Evolutionary conservation across 1,140 invertebrate species (phyloP).

Genomic region (Diabrotica undecimpunctata): DNA sequence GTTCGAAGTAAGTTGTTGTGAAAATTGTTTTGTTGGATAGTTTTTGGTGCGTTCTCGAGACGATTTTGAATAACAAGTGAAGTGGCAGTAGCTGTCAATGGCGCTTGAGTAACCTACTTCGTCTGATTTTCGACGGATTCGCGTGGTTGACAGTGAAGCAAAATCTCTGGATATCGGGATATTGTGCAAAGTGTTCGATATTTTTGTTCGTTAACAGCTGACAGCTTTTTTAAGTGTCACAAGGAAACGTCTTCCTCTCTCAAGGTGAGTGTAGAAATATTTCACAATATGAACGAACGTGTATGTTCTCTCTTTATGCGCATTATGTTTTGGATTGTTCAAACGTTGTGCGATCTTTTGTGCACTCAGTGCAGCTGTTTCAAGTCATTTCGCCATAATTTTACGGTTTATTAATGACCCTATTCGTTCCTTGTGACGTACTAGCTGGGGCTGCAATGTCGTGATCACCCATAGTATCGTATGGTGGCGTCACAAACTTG

Average conservation of each 20-base stretch:
- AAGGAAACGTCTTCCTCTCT: not conserved
- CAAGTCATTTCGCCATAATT: not conserved
- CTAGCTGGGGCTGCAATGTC: not conserved
- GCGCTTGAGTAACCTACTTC: slow-evolving; percentile 1
- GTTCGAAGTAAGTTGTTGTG: not conserved
- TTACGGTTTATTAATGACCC: not conserved
- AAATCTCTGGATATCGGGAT: not conserved
- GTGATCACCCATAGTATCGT: not conserved
- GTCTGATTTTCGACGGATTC: not conserved
- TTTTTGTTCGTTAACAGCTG: not conserved
- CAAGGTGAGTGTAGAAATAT: not conserved
- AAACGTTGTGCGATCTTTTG: not conserved
- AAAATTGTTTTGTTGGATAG: no score
- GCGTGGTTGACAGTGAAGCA: not conserved
- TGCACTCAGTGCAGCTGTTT: not conserved
- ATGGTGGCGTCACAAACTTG: not conserved
- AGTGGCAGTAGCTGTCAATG: not conserved
- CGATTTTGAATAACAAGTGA: not conserved
- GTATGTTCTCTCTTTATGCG: not conserved
- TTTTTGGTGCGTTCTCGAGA: not conserved
- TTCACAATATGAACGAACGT: not conserved
- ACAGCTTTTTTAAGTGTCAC: not conserved
- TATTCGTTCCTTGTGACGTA: not conserved
- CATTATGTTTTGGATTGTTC: slow-evolving; percentile 2
- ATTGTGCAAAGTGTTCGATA: not conserved